A percentile compares a stretch with the other conserved stretches of the same genome.
phyloP scores from a whole-genome alignment of 2,888 invertebrate genomes.

The Campoletis raptor region DNA sequence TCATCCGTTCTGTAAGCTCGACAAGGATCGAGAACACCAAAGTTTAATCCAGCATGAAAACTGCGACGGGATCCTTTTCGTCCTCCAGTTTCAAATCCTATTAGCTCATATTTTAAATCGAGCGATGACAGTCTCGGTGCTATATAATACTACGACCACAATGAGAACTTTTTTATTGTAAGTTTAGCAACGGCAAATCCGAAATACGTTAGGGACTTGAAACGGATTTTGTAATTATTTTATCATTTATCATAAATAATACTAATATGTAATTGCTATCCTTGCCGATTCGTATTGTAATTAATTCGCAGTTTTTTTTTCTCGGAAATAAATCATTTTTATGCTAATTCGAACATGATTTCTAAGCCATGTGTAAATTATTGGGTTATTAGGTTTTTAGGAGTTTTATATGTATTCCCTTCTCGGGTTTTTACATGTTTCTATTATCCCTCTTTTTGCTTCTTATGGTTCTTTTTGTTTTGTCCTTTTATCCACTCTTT shows the following conservation, averaged over 20 bases:
- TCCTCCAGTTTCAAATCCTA: constrained; percentile 75
- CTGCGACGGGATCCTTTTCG: constrained; percentile 64
- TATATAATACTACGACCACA: constrained; percentile 69
- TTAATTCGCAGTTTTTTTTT: too few relatives aligned
- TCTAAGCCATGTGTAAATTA: too few relatives aligned
- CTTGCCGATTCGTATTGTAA: too few relatives aligned
- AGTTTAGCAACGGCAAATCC: constrained; percentile 2
- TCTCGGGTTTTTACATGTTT: too few relatives aligned
- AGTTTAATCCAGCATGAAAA: constrained; percentile 77
- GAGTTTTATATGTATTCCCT: too few relatives aligned
- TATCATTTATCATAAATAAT: background rate
- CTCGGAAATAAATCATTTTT: too few relatives aligned
- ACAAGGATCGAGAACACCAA: constrained; percentile 68
- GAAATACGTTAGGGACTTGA: constrained; percentile 4
- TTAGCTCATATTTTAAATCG: constrained; percentile 73
- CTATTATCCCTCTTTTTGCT: too few relatives aligned
- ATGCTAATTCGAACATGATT: too few relatives aligned
- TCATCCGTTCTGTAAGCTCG: constrained; percentile 60
- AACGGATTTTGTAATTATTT: background rate
- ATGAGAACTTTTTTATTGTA: constrained; percentile 40
- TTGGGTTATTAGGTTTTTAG: background rate
- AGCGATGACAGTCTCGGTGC: constrained; percentile 41
- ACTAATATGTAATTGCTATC: background rate
- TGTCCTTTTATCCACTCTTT: too few relatives aligned
- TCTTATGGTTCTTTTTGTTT: too few relatives aligned